Evolutionary conservation across 1,140 invertebrate species (phyloP), one percentile per base, ranked within the genome.

Genomic region (Anoplolepis gracilipes): DNA sequence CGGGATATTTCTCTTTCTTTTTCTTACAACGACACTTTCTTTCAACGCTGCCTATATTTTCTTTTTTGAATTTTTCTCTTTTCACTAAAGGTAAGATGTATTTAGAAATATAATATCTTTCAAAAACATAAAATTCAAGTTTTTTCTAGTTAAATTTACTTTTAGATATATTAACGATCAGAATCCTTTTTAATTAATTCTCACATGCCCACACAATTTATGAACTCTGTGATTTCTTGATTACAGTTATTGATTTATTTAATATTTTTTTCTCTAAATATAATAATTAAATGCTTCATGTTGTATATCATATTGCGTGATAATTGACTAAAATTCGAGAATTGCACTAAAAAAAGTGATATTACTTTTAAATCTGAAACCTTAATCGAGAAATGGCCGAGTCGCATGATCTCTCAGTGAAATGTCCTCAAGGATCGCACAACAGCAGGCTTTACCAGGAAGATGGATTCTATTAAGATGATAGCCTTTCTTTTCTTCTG

Each of bases 301-400:
- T 16, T 25, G 19, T 11, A 22, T 28, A 46, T 22, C 10, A 65
- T 10, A 22, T 28, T 10, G 30, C 28, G 5, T 30, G 4, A 62
- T 62, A 30, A 49, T 77, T 16, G 39, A 30, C 33, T 49, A 62
- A 10, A 33, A 49, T 16, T 46, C 28, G 53, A 36, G 8, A 53
- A 65, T n/a, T 2, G 10, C 22, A n/a, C 28, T 49, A 42, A n/a
- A n/a, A n/a, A n/a, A n/a, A n/a, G n/a, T 30, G 22, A 62, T 49
- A 64, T 36, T 65, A 16, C 13, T 49, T 65, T 49, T 53, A 3
- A 72, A 55, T 36, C 2, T 13, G 2, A 46, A 65, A 78, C 0
- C 30, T 78, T 65, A 65, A 78, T 65, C 76, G 42, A 46, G 59
- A 78, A 78, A 36, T 78, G n/a, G 13, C 46, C 16, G 16, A 77